Evolutionary conservation across 2,888 invertebrate species (phyloP).

Genomic region (Trisateles emortualis): DNA sequence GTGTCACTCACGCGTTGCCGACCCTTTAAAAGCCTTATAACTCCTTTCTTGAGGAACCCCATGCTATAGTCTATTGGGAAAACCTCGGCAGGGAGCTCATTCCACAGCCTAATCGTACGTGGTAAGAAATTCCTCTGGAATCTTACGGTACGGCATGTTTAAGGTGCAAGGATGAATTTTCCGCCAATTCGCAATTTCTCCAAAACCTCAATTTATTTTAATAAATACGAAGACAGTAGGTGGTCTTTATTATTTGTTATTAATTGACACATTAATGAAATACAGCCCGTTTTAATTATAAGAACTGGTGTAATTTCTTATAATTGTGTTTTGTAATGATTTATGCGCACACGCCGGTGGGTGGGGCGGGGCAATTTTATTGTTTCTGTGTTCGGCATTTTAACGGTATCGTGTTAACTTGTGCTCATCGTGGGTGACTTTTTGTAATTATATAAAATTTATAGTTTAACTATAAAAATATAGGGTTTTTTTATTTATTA

Average conservation of each 20-base stretch:
- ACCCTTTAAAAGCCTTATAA: no score
- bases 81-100: no score
- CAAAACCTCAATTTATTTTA: not conserved
- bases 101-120: no score
- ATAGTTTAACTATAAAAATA: slow-evolving; percentile 6
- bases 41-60: no score
- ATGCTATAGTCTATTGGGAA: no score
- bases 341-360: slow-evolving; percentile 67
- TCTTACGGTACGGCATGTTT: no score
- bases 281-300: slow-evolving; percentile 77
- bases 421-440: slow-evolving; percentile 29
- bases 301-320: slow-evolving; percentile 69
- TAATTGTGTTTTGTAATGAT: slow-evolving; percentile 81
- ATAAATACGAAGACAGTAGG: slow-evolving; percentile 48
- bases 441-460: slow-evolving; percentile 25
- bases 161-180: not conserved
- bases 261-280: slow-evolving; percentile 73
- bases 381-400: slow-evolving; percentile 65
- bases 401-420: slow-evolving; percentile 54
- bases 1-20: no score
- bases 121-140: no score
- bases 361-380: slow-evolving; percentile 74
- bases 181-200: not conserved
- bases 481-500: slow-evolving; percentile 1
- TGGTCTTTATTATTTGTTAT: slow-evolving; percentile 78